Base-by-base conservation (phyloP, 2,797 vertebrate genomes). In the Silurus aristotelis region DNA sequence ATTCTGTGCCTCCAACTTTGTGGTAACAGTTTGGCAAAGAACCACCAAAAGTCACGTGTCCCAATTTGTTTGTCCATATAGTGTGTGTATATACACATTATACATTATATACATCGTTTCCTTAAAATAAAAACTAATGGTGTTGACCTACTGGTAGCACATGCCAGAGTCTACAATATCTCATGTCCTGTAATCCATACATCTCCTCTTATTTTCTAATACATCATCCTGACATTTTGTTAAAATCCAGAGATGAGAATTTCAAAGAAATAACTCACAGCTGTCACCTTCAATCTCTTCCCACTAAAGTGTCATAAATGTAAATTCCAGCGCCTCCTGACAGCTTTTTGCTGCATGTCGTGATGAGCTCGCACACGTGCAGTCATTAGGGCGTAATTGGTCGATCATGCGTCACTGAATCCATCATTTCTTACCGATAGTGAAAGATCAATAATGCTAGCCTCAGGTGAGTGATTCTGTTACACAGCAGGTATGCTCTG, bases 361-460 rank as follows among this genome's bases (percentile, higher is more conserved):
- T 56, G 80, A 81, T 46, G 77, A 46, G 20, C 60, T 80, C 77
- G 31, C 56, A 56, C 78, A 15, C 43, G 61, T 67, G 66, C 77
- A 71, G 83, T 84, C 71, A 82, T 86, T 84, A 71, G 61, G 84
- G 72, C 82, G 73, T 88, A 87, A 87, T 86, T 80, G 82, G 88
- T 79, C 81, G 88, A 81, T 86, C 79, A 86, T 71, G 80, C 80
- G 77, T 67, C 83, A 91, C 70, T 84, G 67, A 87, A 89, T 94
- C 92, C 93, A 93, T 94, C 88, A 94, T 93, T 92, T 88, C 31
- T 38, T 0, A n/a, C 20, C 75, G 83, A 87, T 85, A 68, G 83
- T 76, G 79, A 43, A n/a, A 83, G 80, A 85, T 88, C 88, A 85
- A 88, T 87, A 77, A 56, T 80, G 31, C 79, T 83, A 82, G 81